Evolutionary conservation across 2,888 invertebrate species (phyloP).

Genomic region (Lasioglossum calceatum): DNA sequence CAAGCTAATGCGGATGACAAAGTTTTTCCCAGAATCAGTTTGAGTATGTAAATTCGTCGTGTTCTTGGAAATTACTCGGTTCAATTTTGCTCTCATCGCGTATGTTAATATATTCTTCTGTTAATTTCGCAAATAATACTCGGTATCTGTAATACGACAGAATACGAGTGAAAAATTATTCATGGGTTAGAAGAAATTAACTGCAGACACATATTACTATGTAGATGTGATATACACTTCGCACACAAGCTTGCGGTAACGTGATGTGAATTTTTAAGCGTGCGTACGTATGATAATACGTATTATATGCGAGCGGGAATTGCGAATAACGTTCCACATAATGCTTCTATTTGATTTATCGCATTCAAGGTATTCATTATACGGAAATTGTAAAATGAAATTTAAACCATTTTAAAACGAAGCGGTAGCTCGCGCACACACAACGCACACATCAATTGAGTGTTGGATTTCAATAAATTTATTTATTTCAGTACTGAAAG

Average conservation of each 20-base stretch:
- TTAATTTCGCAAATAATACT: not conserved
- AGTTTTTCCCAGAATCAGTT: not conserved
- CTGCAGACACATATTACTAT: not conserved
- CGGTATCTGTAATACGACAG: not conserved
- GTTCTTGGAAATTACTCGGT: not conserved
- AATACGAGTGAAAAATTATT: constrained; percentile 8
- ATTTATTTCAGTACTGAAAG: not conserved
- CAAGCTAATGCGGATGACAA: too few relatives aligned
- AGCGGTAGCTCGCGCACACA: too few relatives aligned
- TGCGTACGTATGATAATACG: not conserved
- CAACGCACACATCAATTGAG: too few relatives aligned
- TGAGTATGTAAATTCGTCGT: not conserved
- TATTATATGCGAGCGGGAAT: not conserved
- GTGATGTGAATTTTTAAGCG: constrained; percentile 8
- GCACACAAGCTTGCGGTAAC: not conserved
- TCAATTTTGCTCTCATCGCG: not conserved
- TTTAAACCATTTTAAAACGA: too few relatives aligned
- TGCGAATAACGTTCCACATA: not conserved
- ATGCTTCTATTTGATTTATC: not conserved
- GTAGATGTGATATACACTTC: not conserved
- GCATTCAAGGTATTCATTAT: not conserved
- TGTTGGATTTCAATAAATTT: not conserved
- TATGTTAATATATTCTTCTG: constrained; percentile 7
- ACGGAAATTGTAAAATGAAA: not conserved
- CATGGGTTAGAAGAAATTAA: constrained; percentile 23